Evolutionary conservation across 2,888 invertebrate species (phyloP), one percentile per base, ranked within the genome.

Genomic region (Schizaphis graminum): DNA sequence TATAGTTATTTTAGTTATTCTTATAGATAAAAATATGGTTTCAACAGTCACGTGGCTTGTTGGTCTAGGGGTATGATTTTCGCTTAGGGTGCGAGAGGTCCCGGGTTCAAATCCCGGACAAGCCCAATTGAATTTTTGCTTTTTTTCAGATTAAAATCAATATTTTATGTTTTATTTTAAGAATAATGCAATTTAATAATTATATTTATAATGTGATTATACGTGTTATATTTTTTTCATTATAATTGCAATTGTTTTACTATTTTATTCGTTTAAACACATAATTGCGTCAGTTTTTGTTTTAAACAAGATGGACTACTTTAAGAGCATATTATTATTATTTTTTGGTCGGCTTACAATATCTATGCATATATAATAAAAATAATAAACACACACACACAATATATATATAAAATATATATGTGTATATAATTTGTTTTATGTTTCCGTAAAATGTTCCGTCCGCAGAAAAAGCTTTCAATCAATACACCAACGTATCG

Each of bases 21-120:
- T 13, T 86, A 86, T 86, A 28, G 13, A 13, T 28, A 86, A 44
- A 86, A 86, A 28, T 7, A 2, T 5, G 0, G 0, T 3, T 0
- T 5, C 11, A 26, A 0, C 0, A 5, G 24, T 0, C 56, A 41
- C 26, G 86, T 85, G 94, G 94, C 94, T 91, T 91, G 94, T 28
- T 95, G 96, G 96, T 96, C 96, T 96, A 96, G 96, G 96, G 96
- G 96, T 96, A 96, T 96, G 96, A 96, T 96, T 96, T 96, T 96
- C 96, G 96, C 96, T 96, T 96, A 96, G 96, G 96, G 96, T 96
- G 96, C 96, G 96, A 96, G 96, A 96, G 96, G 96, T 96, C 96
- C 96, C 96, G 96, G 96, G 96, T 96, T 96, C 96, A 96, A 96
- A 96, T 96, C 96, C 96, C 96, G 96, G 96, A n/a, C 89, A 93